Evolutionary conservation across 1,140 invertebrate species (phyloP), one percentile per base, ranked within the genome.

Genomic region (Drosophila sucinea): DNA sequence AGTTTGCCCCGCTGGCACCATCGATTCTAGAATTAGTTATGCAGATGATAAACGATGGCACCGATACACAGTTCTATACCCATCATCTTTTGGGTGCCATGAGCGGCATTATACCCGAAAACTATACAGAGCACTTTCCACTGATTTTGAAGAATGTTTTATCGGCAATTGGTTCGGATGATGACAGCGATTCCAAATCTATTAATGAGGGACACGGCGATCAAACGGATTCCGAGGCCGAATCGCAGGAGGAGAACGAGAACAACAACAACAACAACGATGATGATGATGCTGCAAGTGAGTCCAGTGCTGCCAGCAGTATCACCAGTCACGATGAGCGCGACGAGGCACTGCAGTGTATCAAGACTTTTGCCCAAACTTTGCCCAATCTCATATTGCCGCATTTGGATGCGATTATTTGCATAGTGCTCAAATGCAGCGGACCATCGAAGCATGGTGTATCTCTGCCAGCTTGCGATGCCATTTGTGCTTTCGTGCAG

Each of bases 11-110:
- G 5, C 8, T 41, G 17, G 40, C 56, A 0, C 61, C 66, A 0
- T 8, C 10, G 6, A 23, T 77, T 1, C n/a, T 73, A 10, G 41
- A 38, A 3, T 54, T 30, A 2, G 25, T 54, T 35, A 10, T 73
- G 66, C 33, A 58, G 7, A 51, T 62, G 33, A 33, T 62, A 4
- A 30, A 33, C 0, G 7, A 51, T 2, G 41, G 56, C 23, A 7
- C 29, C 0, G 69, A 41, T 0, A 32, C 25, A 0, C 65, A 73
- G 7, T 33, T 72, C 5, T 63, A 55, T 17, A 47, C 55, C 7
- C 61, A 35, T 29, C 60, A 73, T 4, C 47, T 73, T 11, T 29
- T 76, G 8, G 64, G 54, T 1, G 30, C 44, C 7, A 55, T 76
- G 4, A 33, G 64, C 23, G 38, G n/a, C 23, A 17, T 27, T 7